Percentiles rank a stretch among this genome's conserved stretches.
These are phyloP conservation scores for Paralvinella palmiformis DNA, from an alignment of 1,140 invertebrate species.

Conservation along the genomic window DNA sequence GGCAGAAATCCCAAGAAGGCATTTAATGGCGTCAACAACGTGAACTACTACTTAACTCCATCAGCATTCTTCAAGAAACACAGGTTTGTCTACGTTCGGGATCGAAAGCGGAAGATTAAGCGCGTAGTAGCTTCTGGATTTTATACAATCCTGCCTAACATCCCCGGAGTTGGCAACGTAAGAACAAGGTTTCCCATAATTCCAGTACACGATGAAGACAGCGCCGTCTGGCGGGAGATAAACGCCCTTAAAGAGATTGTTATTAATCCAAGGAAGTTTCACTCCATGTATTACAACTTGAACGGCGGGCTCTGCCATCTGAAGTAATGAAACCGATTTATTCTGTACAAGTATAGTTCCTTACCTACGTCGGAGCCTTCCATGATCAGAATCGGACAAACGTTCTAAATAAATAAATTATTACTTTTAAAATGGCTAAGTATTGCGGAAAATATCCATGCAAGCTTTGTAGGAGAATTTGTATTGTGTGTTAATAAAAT, in stretches of 20 bases:
- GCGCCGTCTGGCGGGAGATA: neutral
- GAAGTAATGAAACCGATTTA: too few species aligned
- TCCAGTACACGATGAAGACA: neutral
- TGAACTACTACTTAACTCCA: slow-evolving; percentile 26
- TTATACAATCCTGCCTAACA: slow-evolving; percentile 22
- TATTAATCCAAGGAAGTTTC: neutral
- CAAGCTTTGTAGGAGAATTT: too few species aligned
- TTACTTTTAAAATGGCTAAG: too few species aligned
- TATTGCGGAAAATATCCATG: too few species aligned
- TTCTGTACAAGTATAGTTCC: too few species aligned
- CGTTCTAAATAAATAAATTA: too few species aligned
- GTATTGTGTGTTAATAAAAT: too few species aligned
- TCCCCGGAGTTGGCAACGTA: neutral
- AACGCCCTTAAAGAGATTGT: neutral
- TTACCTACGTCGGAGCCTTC: too few species aligned
- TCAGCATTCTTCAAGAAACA: slow-evolving; percentile 57
- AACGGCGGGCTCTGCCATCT: too few species aligned
- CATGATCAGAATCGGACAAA: too few species aligned
- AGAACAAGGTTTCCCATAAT: neutral
- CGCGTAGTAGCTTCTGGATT: slow-evolving; percentile 25
- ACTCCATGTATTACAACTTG: neutral
- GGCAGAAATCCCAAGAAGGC: slow-evolving; percentile 20
- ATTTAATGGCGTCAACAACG: slow-evolving; percentile 26
- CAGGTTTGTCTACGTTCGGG: slow-evolving; percentile 23
- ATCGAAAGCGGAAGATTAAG: neutral